Evolutionary conservation across 2,888 invertebrate genomes (phyloP).

Genomic region (Cataglyphis cursor): DNA sequence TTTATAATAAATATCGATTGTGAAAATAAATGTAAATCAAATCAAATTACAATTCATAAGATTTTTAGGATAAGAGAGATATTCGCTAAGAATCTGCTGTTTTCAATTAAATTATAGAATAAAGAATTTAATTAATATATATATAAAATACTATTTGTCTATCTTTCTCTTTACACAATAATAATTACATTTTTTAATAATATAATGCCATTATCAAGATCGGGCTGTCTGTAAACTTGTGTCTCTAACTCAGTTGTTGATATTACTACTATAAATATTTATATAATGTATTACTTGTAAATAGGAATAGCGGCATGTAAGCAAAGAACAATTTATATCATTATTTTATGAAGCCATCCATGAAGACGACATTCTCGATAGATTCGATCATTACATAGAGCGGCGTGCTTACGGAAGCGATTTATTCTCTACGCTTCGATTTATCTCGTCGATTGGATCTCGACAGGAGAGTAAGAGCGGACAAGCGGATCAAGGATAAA

Average conservation of each 20-base stretch:
- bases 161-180: neutral
- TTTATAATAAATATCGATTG: neutral
- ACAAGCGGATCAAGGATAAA: constrained; percentile 70
- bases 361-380: constrained; percentile 43
- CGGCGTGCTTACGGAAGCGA: constrained; percentile 55
- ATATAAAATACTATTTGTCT: neutral
- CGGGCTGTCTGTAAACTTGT: neutral
- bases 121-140: neutral
- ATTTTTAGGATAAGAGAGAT: neutral
- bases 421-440: constrained; percentile 68
- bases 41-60: neutral
- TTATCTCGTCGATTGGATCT: constrained; percentile 64
- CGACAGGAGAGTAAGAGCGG: constrained; percentile 41
- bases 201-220: neutral
- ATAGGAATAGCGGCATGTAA: neutral
- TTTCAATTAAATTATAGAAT: constrained; percentile 5
- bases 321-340: constrained; percentile 41
- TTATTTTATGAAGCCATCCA: constrained; percentile 54
- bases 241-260: constrained; percentile 6
- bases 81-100: neutral
- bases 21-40: neutral
- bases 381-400: constrained; percentile 58
- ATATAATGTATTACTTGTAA: neutral
- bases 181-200: neutral
- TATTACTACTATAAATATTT: constrained; percentile 30